Conservation (phyloP, 1,140 invertebrate species). For the Glossosoma conforme region DNA sequence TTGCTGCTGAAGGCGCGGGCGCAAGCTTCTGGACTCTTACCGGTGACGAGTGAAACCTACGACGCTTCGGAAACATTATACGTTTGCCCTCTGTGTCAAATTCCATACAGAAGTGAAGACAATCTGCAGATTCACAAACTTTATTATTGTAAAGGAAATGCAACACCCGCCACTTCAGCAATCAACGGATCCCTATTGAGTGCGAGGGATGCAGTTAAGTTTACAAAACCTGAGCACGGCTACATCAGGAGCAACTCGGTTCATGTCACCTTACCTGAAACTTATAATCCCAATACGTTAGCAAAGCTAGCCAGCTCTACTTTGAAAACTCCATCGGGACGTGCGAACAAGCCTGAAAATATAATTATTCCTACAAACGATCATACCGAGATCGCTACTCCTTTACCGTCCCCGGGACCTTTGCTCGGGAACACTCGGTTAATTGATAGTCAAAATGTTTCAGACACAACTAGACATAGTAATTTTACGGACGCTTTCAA, state of each 20-base stretch:
- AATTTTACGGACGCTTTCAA: constrained; percentile 1
- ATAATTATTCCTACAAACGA: constrained; percentile 52
- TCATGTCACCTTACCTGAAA: constrained; percentile 51
- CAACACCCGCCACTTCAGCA: too few species aligned
- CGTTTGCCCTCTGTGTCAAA: constrained; percentile 59
- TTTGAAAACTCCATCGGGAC: constrained; percentile 38
- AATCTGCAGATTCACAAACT: constrained; percentile 63
- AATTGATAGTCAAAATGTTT: constrained; percentile 53
- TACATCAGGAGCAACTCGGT: constrained; percentile 52
- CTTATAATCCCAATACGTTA: constrained; percentile 40
- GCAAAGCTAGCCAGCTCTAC: constrained; percentile 41
- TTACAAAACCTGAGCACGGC: constrained; percentile 37
- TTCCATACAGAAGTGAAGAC: constrained; percentile 61
- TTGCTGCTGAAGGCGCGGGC: constrained; percentile 65
- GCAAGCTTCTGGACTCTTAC: constrained; percentile 44
- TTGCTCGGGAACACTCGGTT: constrained; percentile 71
- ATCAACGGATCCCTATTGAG: constrained; percentile 15
- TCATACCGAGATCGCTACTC: constrained; percentile 48
- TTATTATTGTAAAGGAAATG: constrained; percentile 62
- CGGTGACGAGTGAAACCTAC: constrained; percentile 39
- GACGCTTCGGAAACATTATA: constrained; percentile 52
- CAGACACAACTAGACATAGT: constrained; percentile 13
- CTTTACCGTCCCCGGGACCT: constrained; percentile 72
- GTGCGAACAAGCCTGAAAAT: constrained; percentile 46
- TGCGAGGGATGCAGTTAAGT: constrained; percentile 1